These are phyloP conservation scores for Sarcophaga variegata DNA, from an alignment of 2,888 invertebrate species.

Conservation along the genomic window DNA sequence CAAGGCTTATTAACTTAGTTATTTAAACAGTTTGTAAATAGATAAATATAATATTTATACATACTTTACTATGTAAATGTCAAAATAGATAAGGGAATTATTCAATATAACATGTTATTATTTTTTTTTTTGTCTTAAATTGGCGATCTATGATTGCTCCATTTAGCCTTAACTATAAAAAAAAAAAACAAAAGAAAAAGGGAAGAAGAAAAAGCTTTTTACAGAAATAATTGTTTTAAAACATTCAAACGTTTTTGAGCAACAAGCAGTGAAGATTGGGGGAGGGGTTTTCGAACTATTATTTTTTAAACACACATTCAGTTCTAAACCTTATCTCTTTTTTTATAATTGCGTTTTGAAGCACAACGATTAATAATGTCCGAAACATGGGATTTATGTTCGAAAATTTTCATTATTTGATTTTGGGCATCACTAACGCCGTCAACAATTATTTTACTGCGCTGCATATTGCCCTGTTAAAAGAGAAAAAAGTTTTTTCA, in stretches of 20 bases:
- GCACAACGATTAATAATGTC: conserved; percentile 95
- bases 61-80: conserved; percentile 29
- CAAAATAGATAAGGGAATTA: conserved; percentile 19
- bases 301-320: background rate
- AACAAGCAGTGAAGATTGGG: background rate
- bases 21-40: conserved; percentile 33
- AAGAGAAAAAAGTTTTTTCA: background rate
- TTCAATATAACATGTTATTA: conserved; percentile 44
- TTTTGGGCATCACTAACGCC: conserved; percentile 94
- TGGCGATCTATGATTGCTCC: conserved; percentile 52
- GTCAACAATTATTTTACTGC: conserved; percentile 95
- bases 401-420: conserved; percentile 94
- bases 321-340: conserved; percentile 87
- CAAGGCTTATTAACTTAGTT: conserved; percentile 42
- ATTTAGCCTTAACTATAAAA: conserved; percentile 33
- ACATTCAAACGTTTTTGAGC: conserved; percentile 19
- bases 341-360: conserved; percentile 95
- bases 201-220: conserved; percentile 28
- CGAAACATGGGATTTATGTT: conserved; percentile 93
- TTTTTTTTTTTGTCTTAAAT: conserved; percentile 38
- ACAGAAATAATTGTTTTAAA: conserved; percentile 34
- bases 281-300: too few relatives aligned
- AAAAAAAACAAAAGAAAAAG: conserved; percentile 31
- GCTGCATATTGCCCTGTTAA: conserved; percentile 94
- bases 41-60: conserved; percentile 8